A percentile compares a stretch with the other conserved stretches of the same genome.
Conservation (phyloP, 30 jellyfish, hydroid and myxozoan species). For the Rhopilema esculentum region DNA sequence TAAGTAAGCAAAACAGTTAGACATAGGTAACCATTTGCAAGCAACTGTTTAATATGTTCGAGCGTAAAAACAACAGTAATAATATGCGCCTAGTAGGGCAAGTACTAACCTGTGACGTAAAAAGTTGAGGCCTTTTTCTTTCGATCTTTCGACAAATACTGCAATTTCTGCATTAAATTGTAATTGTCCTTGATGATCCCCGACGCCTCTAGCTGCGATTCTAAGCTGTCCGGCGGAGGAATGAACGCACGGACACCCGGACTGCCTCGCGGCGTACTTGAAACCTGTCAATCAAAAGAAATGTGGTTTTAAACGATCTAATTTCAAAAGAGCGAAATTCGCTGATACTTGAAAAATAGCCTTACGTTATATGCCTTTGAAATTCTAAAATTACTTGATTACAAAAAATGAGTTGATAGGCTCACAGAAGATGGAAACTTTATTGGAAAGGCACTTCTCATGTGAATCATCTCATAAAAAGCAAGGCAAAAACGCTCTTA, state of each 20-base stretch:
- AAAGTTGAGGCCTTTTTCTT: conserved; percentile 77
- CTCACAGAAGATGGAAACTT: too few species aligned
- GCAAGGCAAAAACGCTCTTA: too few species aligned
- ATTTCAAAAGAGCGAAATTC: too few species aligned
- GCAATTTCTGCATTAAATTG: conserved; percentile 82
- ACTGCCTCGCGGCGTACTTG: conserved; percentile 51
- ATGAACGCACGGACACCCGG: conserved; percentile 89
- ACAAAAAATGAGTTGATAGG: too few species aligned
- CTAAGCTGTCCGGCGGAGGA: conserved; percentile 98
- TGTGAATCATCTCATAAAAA: too few species aligned
- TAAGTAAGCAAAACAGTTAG: background rate
- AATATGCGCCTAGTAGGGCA: background rate
- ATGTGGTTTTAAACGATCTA: background rate
- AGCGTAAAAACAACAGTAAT: background rate
- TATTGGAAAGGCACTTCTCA: too few species aligned
- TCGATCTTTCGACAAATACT: conserved; percentile 72
- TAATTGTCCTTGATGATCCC: conserved; percentile 91
- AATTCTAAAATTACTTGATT: too few species aligned
- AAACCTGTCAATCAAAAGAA: conserved; percentile 18
- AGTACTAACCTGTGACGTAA: conserved; percentile 81
- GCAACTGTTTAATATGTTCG: background rate
- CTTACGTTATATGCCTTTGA: too few species aligned
- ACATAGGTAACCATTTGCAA: background rate
- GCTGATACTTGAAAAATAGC: too few species aligned
- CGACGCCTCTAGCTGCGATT: conserved; percentile 96